phyloP scores from a whole-genome alignment of 2,888 invertebrate species.

The Osmoderma eremita region DNA sequence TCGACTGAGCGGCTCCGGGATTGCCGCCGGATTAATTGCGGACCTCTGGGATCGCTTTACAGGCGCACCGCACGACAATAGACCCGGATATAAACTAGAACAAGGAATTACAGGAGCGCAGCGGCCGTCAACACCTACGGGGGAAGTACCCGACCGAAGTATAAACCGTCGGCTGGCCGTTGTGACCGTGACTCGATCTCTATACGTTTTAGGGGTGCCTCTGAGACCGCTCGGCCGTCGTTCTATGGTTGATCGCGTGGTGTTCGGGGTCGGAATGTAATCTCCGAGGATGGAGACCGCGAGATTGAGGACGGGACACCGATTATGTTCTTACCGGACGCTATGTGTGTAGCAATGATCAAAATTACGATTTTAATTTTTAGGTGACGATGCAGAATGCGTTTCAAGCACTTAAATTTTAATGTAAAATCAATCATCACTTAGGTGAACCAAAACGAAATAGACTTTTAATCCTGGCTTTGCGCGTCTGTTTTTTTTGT shows the following conservation, averaged over 20 bases:
- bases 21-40: slow-evolving; percentile 61
- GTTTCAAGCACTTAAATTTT: too few relatives aligned
- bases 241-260: slow-evolving; percentile 9
- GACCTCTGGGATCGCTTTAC: slow-evolving; percentile 60
- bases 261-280: slow-evolving; percentile 29
- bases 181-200: slow-evolving; percentile 1
- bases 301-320: slow-evolving; percentile 30
- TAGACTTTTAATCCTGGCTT: too few relatives aligned
- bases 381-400: too few relatives aligned
- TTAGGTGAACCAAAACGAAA: too few relatives aligned
- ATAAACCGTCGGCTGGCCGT: slow-evolving; percentile 48
- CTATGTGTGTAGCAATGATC: background rate
- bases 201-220: background rate
- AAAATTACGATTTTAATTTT: slow-evolving; percentile 9
- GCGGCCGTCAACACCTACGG: slow-evolving; percentile 59
- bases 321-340: slow-evolving; percentile 39
- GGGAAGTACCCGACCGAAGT: slow-evolving; percentile 52
- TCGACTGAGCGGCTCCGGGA: slow-evolving; percentile 53
- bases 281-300: slow-evolving; percentile 28
- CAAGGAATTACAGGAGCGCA: slow-evolving; percentile 57
- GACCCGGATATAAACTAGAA: slow-evolving; percentile 57
- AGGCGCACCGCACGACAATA: slow-evolving; percentile 57
- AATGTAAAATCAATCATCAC: too few relatives aligned
- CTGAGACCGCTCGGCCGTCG: background rate
- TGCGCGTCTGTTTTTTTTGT: too few relatives aligned